A percentile compares a stretch with the other conserved stretches of the same genome.
Evolutionary conservation across 2,888 invertebrate genomes (phyloP).

Genomic region (Rhorus exstirpatorius): DNA sequence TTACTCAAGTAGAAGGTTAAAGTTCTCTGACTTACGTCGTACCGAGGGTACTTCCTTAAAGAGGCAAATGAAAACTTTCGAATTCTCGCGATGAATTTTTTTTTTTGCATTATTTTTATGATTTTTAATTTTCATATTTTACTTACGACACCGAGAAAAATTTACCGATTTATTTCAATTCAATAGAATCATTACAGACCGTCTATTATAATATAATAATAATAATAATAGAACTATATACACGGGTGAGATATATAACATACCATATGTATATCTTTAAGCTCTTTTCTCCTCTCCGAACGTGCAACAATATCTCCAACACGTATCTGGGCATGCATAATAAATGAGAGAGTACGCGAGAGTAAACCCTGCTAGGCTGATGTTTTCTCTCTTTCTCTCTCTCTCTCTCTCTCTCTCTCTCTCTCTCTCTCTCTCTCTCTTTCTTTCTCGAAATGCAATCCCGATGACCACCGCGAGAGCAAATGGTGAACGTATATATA

Average conservation of each 20-base stretch:
- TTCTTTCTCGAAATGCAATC: slow-evolving; percentile 46
- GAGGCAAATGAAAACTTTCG: too few species aligned
- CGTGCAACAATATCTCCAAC: slow-evolving; percentile 81
- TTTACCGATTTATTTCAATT: too few species aligned
- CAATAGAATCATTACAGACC: too few species aligned
- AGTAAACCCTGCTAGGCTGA: slow-evolving; percentile 36
- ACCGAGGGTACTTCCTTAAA: too few species aligned
- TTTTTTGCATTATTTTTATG: too few species aligned
- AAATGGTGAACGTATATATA: slow-evolving; percentile 42
- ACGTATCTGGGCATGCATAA: slow-evolving; percentile 82
- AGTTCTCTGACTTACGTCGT: too few species aligned
- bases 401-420: slow-evolving; percentile 16
- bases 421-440: slow-evolving; percentile 2
- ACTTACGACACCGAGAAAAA: too few species aligned
- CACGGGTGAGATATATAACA: background rate
- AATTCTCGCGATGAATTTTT: too few species aligned
- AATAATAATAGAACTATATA: slow-evolving; percentile 3
- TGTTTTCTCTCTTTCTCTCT: slow-evolving; percentile 2
- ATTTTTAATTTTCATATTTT: too few species aligned
- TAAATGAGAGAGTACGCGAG: slow-evolving; percentile 77
- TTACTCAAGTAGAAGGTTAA: too few species aligned
- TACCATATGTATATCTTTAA: slow-evolving; percentile 34
- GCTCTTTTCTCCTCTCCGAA: slow-evolving; percentile 68
- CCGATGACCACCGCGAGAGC: slow-evolving; percentile 62
- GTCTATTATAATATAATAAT: background rate